phyloP scores from a whole-genome alignment of 1,140 invertebrate genomes.

The Kradibia gibbosae region DNA sequence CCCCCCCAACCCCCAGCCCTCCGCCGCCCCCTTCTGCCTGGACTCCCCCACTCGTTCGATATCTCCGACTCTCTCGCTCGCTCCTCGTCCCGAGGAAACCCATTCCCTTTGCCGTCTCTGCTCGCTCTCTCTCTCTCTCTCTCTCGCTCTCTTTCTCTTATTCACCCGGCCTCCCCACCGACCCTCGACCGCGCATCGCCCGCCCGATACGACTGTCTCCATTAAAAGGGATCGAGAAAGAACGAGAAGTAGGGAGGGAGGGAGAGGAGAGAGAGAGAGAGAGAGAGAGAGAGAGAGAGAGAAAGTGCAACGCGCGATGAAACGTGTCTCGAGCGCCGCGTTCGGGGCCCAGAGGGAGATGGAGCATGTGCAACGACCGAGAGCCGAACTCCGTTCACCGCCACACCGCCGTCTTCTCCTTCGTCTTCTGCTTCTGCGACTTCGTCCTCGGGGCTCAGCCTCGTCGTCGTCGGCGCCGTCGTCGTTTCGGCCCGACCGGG shows the following conservation, averaged over 20 bases:
- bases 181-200: not conserved
- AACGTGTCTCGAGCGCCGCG: conserved; percentile 26
- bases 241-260: too few relatives aligned
- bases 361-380: conserved; percentile 11
- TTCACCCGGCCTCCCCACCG: not conserved
- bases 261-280: too few relatives aligned
- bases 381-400: not conserved
- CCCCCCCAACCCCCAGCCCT: not conserved
- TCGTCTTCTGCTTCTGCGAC: not conserved
- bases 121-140: conserved; percentile 8
- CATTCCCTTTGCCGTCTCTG: not conserved
- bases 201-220: not conserved
- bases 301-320: conserved; percentile 37
- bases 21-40: too few relatives aligned
- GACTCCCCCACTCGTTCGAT: not conserved
- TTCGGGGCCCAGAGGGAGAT: not conserved
- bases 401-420: not conserved
- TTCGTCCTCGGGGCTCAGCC: not conserved
- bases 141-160: not conserved
- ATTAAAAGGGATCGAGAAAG: too few relatives aligned
- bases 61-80: not conserved
- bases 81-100: not conserved
- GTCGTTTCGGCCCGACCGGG: not conserved
- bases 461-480: not conserved
- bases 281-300: too few relatives aligned